phyloP scores from a whole-genome alignment of 2,888 invertebrate genomes.

The Ophioninae sp. region DNA sequence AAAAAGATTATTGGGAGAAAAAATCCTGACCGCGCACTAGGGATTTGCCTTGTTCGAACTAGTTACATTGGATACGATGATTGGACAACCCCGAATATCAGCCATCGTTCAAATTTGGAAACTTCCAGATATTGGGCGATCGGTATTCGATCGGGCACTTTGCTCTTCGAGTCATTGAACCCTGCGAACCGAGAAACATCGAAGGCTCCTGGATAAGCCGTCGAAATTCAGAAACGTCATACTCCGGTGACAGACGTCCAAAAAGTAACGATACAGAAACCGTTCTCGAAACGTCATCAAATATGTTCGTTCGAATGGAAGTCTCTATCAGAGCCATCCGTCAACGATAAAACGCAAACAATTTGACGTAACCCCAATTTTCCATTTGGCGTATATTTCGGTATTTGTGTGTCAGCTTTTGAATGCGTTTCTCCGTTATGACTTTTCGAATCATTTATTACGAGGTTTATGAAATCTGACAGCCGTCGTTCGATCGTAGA shows the following conservation, averaged over 20 bases:
- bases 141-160: neutral
- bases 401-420: neutral
- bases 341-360: neutral
- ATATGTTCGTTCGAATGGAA: neutral
- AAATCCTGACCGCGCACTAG: neutral
- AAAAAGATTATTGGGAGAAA: conserved; percentile 11
- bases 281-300: neutral
- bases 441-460: neutral
- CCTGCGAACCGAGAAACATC: neutral
- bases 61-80: neutral
- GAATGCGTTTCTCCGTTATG: neutral
- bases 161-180: neutral
- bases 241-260: neutral
- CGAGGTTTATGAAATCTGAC: neutral
- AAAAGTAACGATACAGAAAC: neutral
- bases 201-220: neutral
- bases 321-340: neutral
- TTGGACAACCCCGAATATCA: neutral
- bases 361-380: neutral
- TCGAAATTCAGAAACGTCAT: neutral
- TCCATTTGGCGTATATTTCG: neutral
- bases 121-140: neutral
- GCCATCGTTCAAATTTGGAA: no score
- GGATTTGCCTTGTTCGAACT: neutral
- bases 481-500: neutral